A percentile compares a stretch with the other conserved stretches of the same genome.
Conservation (phyloP, 2,888 invertebrate genomes). For the Therioaphis trifolii region DNA sequence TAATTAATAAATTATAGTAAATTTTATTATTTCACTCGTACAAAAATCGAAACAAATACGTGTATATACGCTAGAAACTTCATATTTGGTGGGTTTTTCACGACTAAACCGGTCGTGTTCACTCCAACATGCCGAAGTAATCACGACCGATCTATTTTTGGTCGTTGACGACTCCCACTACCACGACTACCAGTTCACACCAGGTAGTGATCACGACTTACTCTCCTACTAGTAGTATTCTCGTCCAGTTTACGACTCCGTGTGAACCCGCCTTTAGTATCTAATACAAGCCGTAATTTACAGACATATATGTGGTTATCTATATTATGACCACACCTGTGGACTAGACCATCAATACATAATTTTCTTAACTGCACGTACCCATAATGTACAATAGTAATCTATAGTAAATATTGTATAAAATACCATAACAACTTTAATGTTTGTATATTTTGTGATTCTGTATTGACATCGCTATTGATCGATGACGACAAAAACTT, state of each 20-base stretch:
- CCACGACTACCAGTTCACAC: background rate
- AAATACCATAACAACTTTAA: no score
- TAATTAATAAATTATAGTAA: conserved; percentile 29
- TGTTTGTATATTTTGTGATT: no score
- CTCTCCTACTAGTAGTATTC: background rate
- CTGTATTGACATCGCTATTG: no score
- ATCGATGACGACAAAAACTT: no score
- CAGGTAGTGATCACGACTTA: background rate
- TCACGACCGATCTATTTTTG: background rate
- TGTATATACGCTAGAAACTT: conserved; percentile 21
- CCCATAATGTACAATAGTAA: no score
- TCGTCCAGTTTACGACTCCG: conserved; percentile 12
- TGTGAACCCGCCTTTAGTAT: conserved; percentile 2
- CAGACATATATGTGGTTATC: no score
- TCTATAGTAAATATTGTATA: no score
- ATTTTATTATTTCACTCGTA: conserved; percentile 31
- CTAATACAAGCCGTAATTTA: no score
- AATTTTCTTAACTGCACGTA: no score
- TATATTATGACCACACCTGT: no score
- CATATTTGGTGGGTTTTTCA: conserved; percentile 11
- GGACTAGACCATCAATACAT: no score
- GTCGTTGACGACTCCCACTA: conserved; percentile 12
- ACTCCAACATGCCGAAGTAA: conserved; percentile 26
- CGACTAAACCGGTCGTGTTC: conserved; percentile 41
- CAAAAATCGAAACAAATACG: conserved; percentile 29